Evolutionary conservation across 2,113 vertebrate species (phyloP), one percentile per base, ranked within the genome.

Genomic region (Verasper variegatus): DNA sequence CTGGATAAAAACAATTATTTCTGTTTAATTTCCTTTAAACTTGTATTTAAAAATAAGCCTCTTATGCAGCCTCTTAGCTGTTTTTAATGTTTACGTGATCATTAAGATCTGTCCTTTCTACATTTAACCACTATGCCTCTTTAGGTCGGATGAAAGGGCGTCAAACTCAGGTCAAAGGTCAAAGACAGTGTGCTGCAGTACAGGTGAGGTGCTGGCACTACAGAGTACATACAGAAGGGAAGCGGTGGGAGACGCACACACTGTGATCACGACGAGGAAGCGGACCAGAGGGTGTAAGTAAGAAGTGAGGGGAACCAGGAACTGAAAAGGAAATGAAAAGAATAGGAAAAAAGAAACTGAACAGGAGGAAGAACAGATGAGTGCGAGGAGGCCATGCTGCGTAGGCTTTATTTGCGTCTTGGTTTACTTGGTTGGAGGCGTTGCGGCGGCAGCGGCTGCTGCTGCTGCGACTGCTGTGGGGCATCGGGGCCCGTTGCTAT

Each of bases 391-490:
- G 97, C 97, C 97, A 98, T 98, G 98, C 97, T 97, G 97, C 88
- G 83, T 88, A 94, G 96, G 96, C 95, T 97, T 97, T 97, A 98
- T 97, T 96, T 97, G 96, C 95, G 96, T 96, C 95, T 92, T 89
- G 92, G 96, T 98, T 99, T 98, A 98, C 97, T 98, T 99, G 97
- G 97, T 96, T 97, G 97, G 82, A 96, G 95, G 94, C 96, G 97
- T 80, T 96, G 97, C 74, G 96, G 97, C 71, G 96, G 96, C 68
- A 82, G 90, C 66, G 40, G 31, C 42, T 88, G 89, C 73, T 96
- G 97, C 96, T 96, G 96, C 78, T 31, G 95, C 42, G 87, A 88
- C 78, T 96, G 97, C 96, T 96, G 96, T 63, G 86, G 95, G 78
- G 96, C 96, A 94, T 98, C 97, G 47, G 47, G 47, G 14, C 96